These are phyloP conservation scores for Zaprionus taronus DNA, from an alignment of 1,140 invertebrate species.

Conservation along the genomic window DNA sequence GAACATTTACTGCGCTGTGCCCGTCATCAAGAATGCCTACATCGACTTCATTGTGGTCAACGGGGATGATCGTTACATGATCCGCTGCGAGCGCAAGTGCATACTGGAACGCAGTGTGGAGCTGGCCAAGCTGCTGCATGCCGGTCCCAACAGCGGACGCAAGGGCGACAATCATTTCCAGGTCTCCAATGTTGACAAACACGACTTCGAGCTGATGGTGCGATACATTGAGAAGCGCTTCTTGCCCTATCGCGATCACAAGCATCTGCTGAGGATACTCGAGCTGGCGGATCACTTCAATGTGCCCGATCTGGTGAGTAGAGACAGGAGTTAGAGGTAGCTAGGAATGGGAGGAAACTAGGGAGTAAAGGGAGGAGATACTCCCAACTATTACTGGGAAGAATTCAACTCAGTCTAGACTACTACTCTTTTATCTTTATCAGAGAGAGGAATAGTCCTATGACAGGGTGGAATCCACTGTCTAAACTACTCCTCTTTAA, in stretches of 20 bases:
- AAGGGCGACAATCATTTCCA: slow-evolving; percentile 83
- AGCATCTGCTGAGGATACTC: slow-evolving; percentile 79
- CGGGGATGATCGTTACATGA: slow-evolving; percentile 82
- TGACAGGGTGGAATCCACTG: background rate
- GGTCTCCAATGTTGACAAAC: slow-evolving; percentile 79
- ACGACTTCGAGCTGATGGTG: slow-evolving; percentile 80
- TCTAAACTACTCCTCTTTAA: background rate
- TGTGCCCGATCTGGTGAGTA: slow-evolving; percentile 81
- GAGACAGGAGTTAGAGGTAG: no score
- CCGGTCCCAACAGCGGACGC: slow-evolving; percentile 80
- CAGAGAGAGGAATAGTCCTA: no score
- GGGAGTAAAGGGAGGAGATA: no score
- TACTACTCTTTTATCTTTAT: background rate
- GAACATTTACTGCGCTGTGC: slow-evolving; percentile 75
- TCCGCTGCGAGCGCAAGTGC: slow-evolving; percentile 77
- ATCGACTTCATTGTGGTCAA: slow-evolving; percentile 84
- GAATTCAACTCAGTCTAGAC: no score
- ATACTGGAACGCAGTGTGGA: slow-evolving; percentile 79
- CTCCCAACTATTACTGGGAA: no score
- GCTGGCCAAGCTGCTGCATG: slow-evolving; percentile 78
- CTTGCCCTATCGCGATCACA: slow-evolving; percentile 80
- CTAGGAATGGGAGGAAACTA: no score
- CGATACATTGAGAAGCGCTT: slow-evolving; percentile 82
- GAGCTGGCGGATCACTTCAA: slow-evolving; percentile 81
- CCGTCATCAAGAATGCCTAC: slow-evolving; percentile 79